Percentiles rank a stretch among this genome's conserved stretches.
phyloP scores from a whole-genome alignment of 2,797 vertebrate genomes.

The Chiroxiphia lanceolata region DNA sequence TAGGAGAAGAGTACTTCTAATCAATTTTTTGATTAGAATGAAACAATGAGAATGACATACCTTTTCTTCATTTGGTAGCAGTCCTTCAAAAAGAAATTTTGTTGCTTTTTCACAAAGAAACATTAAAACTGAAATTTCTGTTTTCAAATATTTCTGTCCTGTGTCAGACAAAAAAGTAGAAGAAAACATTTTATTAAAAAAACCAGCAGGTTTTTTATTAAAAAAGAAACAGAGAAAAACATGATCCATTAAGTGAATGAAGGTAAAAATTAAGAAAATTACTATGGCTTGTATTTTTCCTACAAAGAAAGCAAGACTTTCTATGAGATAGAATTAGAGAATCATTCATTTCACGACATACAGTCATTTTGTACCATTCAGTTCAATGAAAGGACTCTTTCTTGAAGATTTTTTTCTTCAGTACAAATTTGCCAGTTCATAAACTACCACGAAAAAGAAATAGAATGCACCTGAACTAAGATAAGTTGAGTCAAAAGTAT shows the following conservation, averaged over 20 bases:
- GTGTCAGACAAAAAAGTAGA: neutral
- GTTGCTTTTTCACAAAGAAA: neutral
- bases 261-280: neutral
- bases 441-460: neutral
- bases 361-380: neutral
- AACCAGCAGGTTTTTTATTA: neutral
- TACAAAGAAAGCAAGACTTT: neutral
- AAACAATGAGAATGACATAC: neutral
- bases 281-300: neutral
- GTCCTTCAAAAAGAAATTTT: neutral
- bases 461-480: neutral
- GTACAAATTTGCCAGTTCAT: neutral
- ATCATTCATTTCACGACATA: neutral
- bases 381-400: neutral
- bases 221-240: neutral
- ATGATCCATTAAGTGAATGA: neutral
- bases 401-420: neutral
- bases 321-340: neutral
- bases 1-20: neutral
- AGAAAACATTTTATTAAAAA: neutral
- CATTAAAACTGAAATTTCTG: neutral
- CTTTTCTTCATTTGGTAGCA: neutral
- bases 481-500: neutral
- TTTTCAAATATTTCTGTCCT: neutral
- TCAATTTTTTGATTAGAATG: neutral